A percentile compares a stretch with the other conserved stretches of the same genome.
phyloP scores from a whole-genome alignment of 2,113 vertebrate genomes.

The Athene cunicularia region DNA sequence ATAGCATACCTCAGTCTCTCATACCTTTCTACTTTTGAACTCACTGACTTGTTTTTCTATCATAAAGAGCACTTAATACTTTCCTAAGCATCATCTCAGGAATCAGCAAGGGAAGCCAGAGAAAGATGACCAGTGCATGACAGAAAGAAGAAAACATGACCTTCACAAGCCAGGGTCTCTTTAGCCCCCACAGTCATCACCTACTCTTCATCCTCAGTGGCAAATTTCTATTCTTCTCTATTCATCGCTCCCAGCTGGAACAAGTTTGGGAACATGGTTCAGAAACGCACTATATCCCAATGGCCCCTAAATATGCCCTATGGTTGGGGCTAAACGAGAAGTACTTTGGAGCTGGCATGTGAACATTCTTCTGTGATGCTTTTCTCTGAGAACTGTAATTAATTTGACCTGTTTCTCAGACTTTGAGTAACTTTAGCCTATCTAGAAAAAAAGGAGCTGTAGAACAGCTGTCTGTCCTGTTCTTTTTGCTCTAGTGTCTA shows the following conservation, averaged over 20 bases:
- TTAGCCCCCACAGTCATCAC: background rate
- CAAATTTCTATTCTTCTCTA: background rate
- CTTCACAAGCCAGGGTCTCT: background rate
- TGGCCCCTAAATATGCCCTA: background rate
- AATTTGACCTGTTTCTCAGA: background rate
- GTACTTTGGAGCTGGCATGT: background rate
- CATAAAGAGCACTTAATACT: background rate
- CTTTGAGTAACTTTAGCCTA: background rate
- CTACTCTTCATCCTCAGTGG: background rate
- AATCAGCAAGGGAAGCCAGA: background rate
- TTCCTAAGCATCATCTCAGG: background rate
- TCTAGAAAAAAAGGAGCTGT: background rate
- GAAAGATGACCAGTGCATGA: background rate
- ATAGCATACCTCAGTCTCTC: background rate
- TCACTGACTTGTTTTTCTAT: background rate
- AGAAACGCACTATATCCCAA: background rate
- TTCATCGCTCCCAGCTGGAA: background rate
- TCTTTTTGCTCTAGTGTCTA: background rate
- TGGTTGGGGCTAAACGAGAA: background rate
- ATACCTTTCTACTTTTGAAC: background rate
- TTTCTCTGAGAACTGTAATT: background rate
- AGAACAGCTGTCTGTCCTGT: background rate
- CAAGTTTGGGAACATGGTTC: background rate
- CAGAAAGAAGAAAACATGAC: accelerated
- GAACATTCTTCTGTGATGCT: background rate